These are phyloP conservation scores for Diarsia mendica DNA, from an alignment of 2,888 invertebrate species.

Conservation along the genomic window DNA sequence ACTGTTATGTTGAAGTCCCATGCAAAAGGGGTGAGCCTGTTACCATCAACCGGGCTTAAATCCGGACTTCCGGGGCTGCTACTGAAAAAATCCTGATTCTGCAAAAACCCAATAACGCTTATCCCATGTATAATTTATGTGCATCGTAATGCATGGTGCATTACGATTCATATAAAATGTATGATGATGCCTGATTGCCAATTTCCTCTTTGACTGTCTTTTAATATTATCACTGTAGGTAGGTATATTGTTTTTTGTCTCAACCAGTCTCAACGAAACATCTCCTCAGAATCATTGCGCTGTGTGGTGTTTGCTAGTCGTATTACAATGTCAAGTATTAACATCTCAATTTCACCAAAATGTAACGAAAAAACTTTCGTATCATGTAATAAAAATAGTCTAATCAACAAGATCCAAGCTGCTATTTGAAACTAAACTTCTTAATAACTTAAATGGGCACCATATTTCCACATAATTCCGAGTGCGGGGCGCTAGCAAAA, in stretches of 20 bases:
- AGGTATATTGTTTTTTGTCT: too few relatives aligned
- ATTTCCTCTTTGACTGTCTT: neutral
- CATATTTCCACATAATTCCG: conserved; percentile 17
- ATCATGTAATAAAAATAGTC: neutral
- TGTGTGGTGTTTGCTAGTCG: neutral
- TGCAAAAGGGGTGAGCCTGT: too few relatives aligned
- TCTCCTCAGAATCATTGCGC: neutral
- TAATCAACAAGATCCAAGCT: neutral
- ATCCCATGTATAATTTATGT: too few relatives aligned
- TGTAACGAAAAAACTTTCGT: neutral
- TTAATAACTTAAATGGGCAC: conserved; percentile 11
- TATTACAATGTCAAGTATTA: neutral
- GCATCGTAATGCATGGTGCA: too few relatives aligned
- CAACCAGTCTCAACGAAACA: neutral
- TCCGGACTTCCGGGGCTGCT: too few relatives aligned
- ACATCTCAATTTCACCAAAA: neutral
- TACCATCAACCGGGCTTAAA: too few relatives aligned
- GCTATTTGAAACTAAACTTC: conserved; percentile 10
- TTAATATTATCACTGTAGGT: neutral
- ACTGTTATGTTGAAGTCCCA: too few relatives aligned
- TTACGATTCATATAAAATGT: too few relatives aligned
- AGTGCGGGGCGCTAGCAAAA: conserved; percentile 1
- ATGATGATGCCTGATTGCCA: neutral
- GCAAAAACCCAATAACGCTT: too few relatives aligned
- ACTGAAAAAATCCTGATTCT: too few relatives aligned